These are phyloP conservation scores for Homarus gammarus DNA, from an alignment of 2,888 invertebrate genomes.

Conservation along the genomic window DNA sequence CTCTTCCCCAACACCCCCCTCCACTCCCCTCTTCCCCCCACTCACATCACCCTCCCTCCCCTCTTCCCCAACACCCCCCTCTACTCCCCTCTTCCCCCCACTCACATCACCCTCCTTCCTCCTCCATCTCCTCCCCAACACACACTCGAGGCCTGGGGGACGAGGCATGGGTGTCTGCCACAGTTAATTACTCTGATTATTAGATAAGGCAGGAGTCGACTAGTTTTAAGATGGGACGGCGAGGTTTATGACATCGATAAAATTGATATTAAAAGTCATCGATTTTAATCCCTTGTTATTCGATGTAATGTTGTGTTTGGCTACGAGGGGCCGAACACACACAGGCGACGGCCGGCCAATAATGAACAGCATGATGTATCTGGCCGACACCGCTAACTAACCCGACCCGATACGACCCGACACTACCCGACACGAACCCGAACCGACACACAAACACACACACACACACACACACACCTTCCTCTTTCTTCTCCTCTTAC, in stretches of 20 bases:
- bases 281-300: conserved; percentile 60
- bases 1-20: neutral
- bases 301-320: conserved; percentile 58
- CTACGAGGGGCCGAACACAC: conserved; percentile 44
- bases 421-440: too few species aligned
- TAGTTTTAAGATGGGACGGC: conserved; percentile 58
- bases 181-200: conserved; percentile 62
- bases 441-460: too few species aligned
- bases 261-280: conserved; percentile 66
- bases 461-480: too few species aligned
- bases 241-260: conserved; percentile 60
- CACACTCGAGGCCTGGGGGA: conserved; percentile 7
- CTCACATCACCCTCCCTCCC: neutral
- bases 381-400: neutral
- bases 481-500: too few species aligned
- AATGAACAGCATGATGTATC: conserved; percentile 61
- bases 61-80: neutral
- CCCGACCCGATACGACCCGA: too few species aligned
- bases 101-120: neutral
- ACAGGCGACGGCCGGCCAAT: conserved; percentile 15
- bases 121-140: neutral
- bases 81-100: neutral
- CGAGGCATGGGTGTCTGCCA: conserved; percentile 50
- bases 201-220: conserved; percentile 66
- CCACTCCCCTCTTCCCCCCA: neutral